Evolutionary conservation across 2,888 invertebrate species (phyloP).

Genomic region (Plebejus melissa): DNA sequence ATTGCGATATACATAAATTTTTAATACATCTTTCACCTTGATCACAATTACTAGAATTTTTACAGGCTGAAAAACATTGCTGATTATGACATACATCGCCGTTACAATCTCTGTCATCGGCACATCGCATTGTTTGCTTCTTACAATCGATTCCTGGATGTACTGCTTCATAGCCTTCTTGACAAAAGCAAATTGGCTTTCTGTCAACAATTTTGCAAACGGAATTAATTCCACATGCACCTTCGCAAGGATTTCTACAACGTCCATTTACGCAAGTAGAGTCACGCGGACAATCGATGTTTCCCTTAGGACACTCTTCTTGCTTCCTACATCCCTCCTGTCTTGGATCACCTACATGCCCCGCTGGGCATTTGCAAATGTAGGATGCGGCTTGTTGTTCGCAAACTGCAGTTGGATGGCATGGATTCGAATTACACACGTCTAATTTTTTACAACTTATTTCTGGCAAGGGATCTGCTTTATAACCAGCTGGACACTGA

Average conservation of each 20-base stretch:
- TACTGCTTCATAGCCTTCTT: slow-evolving; percentile 86
- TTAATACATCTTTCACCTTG: slow-evolving; percentile 87
- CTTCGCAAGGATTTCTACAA: slow-evolving; percentile 90
- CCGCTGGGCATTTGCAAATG: slow-evolving; percentile 88
- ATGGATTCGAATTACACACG: slow-evolving; percentile 87
- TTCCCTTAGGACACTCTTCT: slow-evolving; percentile 85
- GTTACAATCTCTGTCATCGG: slow-evolving; percentile 85
- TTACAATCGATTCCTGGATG: slow-evolving; percentile 81
- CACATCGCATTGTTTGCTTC: slow-evolving; percentile 82
- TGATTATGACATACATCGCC: slow-evolving; percentile 89
- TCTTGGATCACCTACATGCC: slow-evolving; percentile 87
- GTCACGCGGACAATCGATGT: slow-evolving; percentile 86
- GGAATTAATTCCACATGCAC: slow-evolving; percentile 89
- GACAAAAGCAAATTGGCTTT: slow-evolving; percentile 88
- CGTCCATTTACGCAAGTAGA: slow-evolving; percentile 84
- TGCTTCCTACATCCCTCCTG: slow-evolving; percentile 87
- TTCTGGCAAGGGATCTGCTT: slow-evolving; percentile 90
- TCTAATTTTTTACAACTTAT: slow-evolving; percentile 86
- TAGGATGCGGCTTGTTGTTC: slow-evolving; percentile 83
- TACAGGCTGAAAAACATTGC: slow-evolving; percentile 90
- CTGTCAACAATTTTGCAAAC: slow-evolving; percentile 88
- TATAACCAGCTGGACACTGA: slow-evolving; percentile 91
- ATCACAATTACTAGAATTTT: slow-evolving; percentile 87
- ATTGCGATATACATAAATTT: slow-evolving; percentile 88
- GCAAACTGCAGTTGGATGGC: slow-evolving; percentile 89